Percentiles rank a stretch among this genome's conserved stretches.
These are phyloP conservation scores for Zaprionus tsacasi DNA, from an alignment of 1,140 invertebrate species.

Conservation along the genomic window DNA sequence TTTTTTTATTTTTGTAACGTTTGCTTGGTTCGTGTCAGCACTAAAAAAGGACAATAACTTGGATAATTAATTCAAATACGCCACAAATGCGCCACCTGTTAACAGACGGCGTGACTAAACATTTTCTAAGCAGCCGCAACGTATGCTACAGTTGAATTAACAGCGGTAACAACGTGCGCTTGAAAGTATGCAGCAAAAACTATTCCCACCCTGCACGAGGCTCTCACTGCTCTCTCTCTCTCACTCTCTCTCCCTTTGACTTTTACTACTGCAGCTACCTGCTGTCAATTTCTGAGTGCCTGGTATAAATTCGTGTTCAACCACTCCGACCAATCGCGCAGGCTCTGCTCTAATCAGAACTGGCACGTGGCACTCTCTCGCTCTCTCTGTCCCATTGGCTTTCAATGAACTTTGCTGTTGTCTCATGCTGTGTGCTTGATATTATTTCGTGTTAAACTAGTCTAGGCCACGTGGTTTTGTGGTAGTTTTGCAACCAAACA, in stretches of 20 bases:
- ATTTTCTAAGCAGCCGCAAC: background rate
- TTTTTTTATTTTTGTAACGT: too few species aligned
- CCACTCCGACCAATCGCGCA: background rate
- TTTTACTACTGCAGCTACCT: background rate
- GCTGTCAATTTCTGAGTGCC: background rate
- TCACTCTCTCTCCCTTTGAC: background rate
- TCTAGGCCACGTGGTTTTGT: background rate
- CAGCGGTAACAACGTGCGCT: too few species aligned
- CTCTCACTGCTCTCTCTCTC: background rate
- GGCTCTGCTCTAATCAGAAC: background rate
- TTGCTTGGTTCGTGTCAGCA: too few species aligned
- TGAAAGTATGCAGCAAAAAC: too few species aligned
- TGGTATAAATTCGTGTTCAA: conserved; percentile 1
- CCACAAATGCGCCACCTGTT: background rate
- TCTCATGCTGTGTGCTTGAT: background rate
- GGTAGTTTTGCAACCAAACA: background rate
- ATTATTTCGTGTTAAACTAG: background rate
- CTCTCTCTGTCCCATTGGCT: background rate
- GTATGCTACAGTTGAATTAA: background rate
- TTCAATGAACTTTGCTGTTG: background rate
- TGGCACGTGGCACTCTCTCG: background rate
- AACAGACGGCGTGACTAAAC: background rate
- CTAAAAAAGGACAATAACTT: too few species aligned
- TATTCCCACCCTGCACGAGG: too few species aligned
- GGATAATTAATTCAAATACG: too few species aligned